Base-by-base conservation (phyloP, 2,797 vertebrate species). In the Cynopterus sphinx region DNA sequence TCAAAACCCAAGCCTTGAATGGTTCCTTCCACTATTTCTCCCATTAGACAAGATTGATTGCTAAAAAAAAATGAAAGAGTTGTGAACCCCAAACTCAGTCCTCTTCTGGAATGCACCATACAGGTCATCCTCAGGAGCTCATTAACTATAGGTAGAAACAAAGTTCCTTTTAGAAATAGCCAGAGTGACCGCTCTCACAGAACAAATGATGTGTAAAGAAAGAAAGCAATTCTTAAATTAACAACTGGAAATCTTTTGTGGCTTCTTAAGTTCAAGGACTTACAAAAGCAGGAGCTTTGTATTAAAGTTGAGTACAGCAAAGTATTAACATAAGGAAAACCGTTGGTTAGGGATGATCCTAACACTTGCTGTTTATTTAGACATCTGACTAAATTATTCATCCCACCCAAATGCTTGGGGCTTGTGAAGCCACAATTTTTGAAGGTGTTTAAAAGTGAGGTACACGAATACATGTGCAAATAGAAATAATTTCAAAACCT, bases 271-370 rank as follows among this genome's bases (percentile, higher is more conserved):
- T 83, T 93, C 41, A 89, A 96, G 46, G 83, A 81, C 85, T 96
- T 87, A 86, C 89, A 59, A 88, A 97, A 94, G 93, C 43, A 83
- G 0, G 24, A 55, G 75, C 77, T 95, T 84, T 87, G 65, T 26
- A 4, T 93, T 84, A 75, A 96, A 74, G 51, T 46, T 94, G 78
- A 87, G 3, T 74, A 41, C 55, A 51, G 28, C 19, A 31, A 92
- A 89, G 9, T 11, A 17, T 57, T 36, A 87, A 88, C 19, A 39
- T 6, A 92, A 28, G 65, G 17, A 71, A 83, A 83, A 22, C 31
- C 39, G 31, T n/a, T 61, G 59, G 13, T 59, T 39, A 8, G 12
- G 74, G 22, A 67, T 73, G 81, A 39, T 93, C 65, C 31, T 2
- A 88, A 71, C 41, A 49, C n/a, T 53, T 94, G 49, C 17, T 63